Evolutionary conservation across 2,797 vertebrate genomes (phyloP).

Genomic region (Uromys caudimaculatus): DNA sequence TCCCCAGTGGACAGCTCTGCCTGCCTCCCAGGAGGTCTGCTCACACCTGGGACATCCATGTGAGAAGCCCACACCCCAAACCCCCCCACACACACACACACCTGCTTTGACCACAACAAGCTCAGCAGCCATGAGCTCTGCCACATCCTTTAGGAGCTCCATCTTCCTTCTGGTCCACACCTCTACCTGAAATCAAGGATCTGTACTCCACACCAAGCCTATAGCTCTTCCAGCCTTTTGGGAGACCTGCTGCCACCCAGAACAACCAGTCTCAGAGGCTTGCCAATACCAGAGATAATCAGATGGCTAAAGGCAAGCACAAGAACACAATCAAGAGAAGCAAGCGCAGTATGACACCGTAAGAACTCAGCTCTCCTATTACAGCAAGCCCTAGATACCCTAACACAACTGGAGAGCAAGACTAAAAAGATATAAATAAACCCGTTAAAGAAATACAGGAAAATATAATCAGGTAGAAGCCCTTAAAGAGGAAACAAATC

Average conservation of each 20-base stretch:
- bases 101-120: neutral
- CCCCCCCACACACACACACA: no score
- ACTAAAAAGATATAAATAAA: neutral
- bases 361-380: neutral
- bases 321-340: neutral
- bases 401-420: neutral
- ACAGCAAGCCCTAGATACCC: neutral
- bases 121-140: neutral
- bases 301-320: neutral
- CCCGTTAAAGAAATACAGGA: no score
- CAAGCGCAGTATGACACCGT: neutral
- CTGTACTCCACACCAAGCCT: neutral
- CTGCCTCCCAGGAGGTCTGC: neutral
- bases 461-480: no score
- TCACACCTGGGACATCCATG: neutral
- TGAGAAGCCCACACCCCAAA: neutral
- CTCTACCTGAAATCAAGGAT: neutral
- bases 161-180: no score
- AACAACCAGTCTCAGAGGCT: neutral
- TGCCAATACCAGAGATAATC: neutral
- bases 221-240: neutral
- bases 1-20: neutral
- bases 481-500: no score
- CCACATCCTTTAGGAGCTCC: no score
- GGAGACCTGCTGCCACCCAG: neutral